Evolutionary conservation across 2,888 invertebrate genomes (phyloP), one percentile per base, ranked within the genome.

Genomic region (Andrena haemorrhoa): DNA sequence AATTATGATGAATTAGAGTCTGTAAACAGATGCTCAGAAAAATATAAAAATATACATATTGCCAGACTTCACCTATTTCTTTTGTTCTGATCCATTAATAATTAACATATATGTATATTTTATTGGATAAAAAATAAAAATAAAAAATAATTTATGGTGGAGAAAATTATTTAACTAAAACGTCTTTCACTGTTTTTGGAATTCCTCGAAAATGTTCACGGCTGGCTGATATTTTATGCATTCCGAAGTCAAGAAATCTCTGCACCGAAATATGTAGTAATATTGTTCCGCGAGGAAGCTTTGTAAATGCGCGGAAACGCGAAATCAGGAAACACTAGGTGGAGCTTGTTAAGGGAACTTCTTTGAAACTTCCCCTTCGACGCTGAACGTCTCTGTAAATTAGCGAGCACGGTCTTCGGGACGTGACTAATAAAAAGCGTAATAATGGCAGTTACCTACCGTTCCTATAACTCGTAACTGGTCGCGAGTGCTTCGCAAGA

Each of bases 331-430:
- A 82, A 84, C 76, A 79, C 75, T 82, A 65, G 58, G 79, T 68
- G 63, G 33, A 79, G 82, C 76, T 86, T 82, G 86, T 86, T 86
- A 82, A 76, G 68, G 70, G 76, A 86, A 86, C 71, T 86, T 86
- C 75, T 58, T 72, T 68, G 74, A 23, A 86, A 81, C 63, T 84
- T 81, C 31, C 69, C 35, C 41, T 53, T 71, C 68, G 56, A 60
- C 74, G 70, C 33, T 66, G 75, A 84, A 74, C 79, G 79, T 84
- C 76, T 72, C 82, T 77, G 79, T 72, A 72, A 86, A 86, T 86
- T 79, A 84, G 73, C 12, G 71, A 64, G 63, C 75, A 49, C 47
- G 71, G 49, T 53, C 63, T 68, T 61, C 41, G 61, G 65, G 75
- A 83, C 77, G 73, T 78, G 80, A 80, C 77, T 86, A 70, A 83